Evolutionary conservation across 2,888 invertebrate species (phyloP).

Genomic region (Tinea semifulvella): DNA sequence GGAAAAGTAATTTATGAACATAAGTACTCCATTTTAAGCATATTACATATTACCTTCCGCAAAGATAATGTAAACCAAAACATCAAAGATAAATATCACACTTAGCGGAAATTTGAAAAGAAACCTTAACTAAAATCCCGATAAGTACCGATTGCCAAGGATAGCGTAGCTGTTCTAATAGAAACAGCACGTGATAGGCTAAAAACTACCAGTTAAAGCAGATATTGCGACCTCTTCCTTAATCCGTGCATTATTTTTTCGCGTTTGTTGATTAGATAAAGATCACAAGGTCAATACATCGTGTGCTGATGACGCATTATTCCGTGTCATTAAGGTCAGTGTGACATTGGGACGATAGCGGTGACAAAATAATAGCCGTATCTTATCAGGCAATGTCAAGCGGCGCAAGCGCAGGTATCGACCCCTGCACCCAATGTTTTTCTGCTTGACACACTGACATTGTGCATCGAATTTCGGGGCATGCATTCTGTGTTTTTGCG

Average conservation of each 20-base stretch:
- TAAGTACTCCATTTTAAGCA: too few relatives aligned
- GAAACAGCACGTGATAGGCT: slow-evolving; percentile 13
- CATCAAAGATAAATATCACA: not conserved
- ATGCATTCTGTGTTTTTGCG: not conserved
- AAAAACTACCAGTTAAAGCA: slow-evolving; percentile 18
- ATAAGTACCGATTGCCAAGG: slow-evolving; percentile 1
- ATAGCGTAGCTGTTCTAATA: not conserved
- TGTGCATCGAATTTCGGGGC: slow-evolving; percentile 4
- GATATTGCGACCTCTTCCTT: slow-evolving; percentile 19
- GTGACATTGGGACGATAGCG: slow-evolving; percentile 50
- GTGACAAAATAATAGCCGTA: slow-evolving; percentile 62
- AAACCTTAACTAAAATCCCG: slow-evolving; percentile 4
- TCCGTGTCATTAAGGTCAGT: slow-evolving; percentile 64
- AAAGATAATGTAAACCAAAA: not conserved
- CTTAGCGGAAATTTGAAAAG: not conserved
- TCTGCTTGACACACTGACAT: slow-evolving; percentile 5
- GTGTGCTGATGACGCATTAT: slow-evolving; percentile 51
- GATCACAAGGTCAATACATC: slow-evolving; percentile 57
- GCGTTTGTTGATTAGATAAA: slow-evolving; percentile 58
- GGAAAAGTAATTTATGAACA: too few relatives aligned
- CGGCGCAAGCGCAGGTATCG: slow-evolving; percentile 50
- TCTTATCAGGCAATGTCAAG: slow-evolving; percentile 63
- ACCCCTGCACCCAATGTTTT: slow-evolving; percentile 12
- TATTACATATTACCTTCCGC: slow-evolving; percentile 4
- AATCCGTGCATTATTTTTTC: slow-evolving; percentile 39